Percentiles rank a stretch among this genome's conserved stretches.
Conservation (phyloP, 2,888 invertebrate genomes). For the Orthosia gracilis region DNA sequence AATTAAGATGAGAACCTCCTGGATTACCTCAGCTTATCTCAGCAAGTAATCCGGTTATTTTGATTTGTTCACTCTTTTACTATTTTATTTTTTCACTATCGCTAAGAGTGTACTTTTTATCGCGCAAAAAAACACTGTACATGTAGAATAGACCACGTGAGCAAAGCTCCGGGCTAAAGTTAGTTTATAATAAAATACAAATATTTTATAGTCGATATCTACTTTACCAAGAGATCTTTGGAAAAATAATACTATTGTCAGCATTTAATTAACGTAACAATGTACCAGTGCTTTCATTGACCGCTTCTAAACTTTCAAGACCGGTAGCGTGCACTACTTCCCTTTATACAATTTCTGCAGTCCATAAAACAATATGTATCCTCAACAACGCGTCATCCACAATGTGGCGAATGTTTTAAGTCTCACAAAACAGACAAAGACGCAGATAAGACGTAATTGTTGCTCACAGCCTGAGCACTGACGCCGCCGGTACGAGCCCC, state of each 20-base stretch:
- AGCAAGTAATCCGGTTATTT: too few species aligned
- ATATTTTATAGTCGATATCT: background rate
- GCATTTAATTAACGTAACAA: background rate
- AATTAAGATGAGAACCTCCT: too few species aligned
- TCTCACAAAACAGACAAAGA: slow-evolving; percentile 61
- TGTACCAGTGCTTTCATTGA: slow-evolving; percentile 1
- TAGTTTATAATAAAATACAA: background rate
- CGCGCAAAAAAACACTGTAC: too few species aligned
- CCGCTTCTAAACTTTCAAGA: background rate
- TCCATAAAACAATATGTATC: slow-evolving; percentile 51
- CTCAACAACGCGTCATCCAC: slow-evolving; percentile 51
- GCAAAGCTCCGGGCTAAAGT: too few species aligned
- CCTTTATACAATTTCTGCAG: slow-evolving; percentile 28
- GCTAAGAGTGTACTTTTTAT: too few species aligned
- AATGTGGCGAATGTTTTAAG: slow-evolving; percentile 57
- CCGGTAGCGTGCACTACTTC: background rate
- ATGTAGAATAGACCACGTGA: too few species aligned
- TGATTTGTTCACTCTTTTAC: too few species aligned
- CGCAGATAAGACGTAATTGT: slow-evolving; percentile 63
- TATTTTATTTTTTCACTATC: too few species aligned
- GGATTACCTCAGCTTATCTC: too few species aligned
- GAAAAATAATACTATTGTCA: background rate
- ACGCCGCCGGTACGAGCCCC: slow-evolving; percentile 4
- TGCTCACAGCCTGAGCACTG: slow-evolving; percentile 43
- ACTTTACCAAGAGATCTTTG: background rate